phyloP scores from a whole-genome alignment of 2,113 vertebrate genomes.

The Xerus inauris region DNA sequence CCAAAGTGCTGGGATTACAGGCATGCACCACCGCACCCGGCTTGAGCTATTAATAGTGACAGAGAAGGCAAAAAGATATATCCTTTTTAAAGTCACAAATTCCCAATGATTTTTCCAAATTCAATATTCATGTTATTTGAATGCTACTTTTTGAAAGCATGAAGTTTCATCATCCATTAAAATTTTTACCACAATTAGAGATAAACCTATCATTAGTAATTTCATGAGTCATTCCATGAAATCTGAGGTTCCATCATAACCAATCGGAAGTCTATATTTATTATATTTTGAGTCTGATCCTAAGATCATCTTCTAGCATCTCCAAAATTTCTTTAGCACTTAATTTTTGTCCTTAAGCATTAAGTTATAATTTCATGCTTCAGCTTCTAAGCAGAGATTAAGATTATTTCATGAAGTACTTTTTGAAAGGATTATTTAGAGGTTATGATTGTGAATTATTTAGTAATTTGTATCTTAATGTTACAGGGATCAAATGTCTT shows the following conservation, averaged over 20 bases:
- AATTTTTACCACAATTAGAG: constrained; percentile 13
- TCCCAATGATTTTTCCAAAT: neutral
- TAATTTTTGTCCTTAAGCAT: constrained; percentile 27
- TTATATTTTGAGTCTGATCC: neutral
- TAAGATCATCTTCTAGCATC: neutral
- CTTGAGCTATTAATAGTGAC: neutral
- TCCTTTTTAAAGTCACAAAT: neutral
- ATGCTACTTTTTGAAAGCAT: neutral
- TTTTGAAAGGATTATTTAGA: constrained; percentile 30
- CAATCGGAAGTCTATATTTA: neutral
- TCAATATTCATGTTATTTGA: neutral
- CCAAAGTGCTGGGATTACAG: too few relatives aligned
- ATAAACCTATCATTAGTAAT: neutral
- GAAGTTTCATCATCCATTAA: neutral
- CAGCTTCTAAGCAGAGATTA: neutral
- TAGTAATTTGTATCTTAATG: constrained; percentile 70
- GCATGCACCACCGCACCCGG: too few relatives aligned
- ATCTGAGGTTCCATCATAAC: neutral
- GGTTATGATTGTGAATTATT: constrained; percentile 16
- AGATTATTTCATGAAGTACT: neutral
- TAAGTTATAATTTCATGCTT: constrained; percentile 45
- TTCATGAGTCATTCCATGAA: neutral
- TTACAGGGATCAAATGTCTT: constrained; percentile 95
- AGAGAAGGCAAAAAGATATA: neutral
- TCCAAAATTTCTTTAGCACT: constrained; percentile 5